Conservation (phyloP, 2,113 vertebrate genomes). For the Psammodynastes pulverulentus region DNA sequence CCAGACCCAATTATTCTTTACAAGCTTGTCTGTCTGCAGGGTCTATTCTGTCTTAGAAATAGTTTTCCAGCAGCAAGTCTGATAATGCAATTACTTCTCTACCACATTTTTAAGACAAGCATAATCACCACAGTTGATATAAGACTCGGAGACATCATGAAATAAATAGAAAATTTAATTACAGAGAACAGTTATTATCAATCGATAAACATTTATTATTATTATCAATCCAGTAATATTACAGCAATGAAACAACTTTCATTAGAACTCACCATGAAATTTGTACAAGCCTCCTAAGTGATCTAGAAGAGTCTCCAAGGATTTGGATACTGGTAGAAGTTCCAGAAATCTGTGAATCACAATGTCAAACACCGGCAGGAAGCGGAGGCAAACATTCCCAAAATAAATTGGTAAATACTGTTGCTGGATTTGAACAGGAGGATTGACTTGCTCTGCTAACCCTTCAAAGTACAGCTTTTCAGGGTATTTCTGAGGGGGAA, state of each 20-base stretch:
- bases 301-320: constrained; percentile 92
- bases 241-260: neutral
- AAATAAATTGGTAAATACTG: constrained; percentile 99
- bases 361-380: constrained; percentile 97
- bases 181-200: neutral
- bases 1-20: neutral
- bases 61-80: neutral
- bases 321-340: constrained; percentile 95
- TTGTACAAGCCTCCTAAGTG: constrained; percentile 97
- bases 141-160: neutral
- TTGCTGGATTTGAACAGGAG: constrained; percentile 90
- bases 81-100: neutral
- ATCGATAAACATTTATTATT: neutral
- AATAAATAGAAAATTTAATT: neutral
- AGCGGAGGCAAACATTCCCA: constrained; percentile 96
- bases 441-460: constrained; percentile 94
- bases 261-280: constrained; percentile 86
- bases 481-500: constrained; percentile 86
- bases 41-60: neutral
- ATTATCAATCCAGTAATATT: neutral
- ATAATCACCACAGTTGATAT: neutral
- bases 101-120: neutral
- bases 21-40: neutral
- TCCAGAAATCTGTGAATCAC: constrained; percentile 98
- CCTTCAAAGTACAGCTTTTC: constrained; percentile 99